phyloP scores from a whole-genome alignment of 2,888 invertebrate species.

The Acholoe squamosa region DNA sequence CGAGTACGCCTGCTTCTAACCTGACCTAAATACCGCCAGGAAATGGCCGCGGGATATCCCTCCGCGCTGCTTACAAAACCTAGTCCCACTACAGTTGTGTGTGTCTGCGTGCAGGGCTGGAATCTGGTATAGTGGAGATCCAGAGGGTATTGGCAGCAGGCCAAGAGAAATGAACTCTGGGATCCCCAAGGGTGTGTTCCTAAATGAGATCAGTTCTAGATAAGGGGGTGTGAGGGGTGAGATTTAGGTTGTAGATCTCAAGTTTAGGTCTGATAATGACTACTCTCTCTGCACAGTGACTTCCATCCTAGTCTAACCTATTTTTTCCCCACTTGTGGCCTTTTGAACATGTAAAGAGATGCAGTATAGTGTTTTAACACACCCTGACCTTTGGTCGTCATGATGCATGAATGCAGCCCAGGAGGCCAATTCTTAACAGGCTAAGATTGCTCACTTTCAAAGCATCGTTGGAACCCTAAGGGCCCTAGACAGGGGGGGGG shows the following conservation, averaged over 20 bases:
- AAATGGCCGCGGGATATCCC: not conserved
- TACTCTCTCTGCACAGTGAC: not conserved
- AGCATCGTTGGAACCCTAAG: no score
- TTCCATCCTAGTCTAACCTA: not conserved
- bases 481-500: no score
- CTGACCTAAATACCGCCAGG: slow-evolving; percentile 37
- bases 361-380: no score
- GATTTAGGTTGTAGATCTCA: not conserved
- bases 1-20: not conserved
- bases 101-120: not conserved
- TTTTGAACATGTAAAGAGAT: no score
- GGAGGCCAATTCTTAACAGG: no score
- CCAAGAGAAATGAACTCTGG: not conserved
- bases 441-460: no score
- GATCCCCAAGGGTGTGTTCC: not conserved
- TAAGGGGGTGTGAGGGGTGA: not conserved
- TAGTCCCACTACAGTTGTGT: no score
- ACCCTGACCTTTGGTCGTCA: no score
- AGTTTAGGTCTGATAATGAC: not conserved
- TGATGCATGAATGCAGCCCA: no score
- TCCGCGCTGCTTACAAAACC: slow-evolving; percentile 28
- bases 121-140: slow-evolving; percentile 9
- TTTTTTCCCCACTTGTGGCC: no score
- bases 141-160: not conserved
- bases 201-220: not conserved